These are phyloP conservation scores for Chromobotia macracanthus DNA, from an alignment of 2,797 vertebrate species.

Conservation along the genomic window DNA sequence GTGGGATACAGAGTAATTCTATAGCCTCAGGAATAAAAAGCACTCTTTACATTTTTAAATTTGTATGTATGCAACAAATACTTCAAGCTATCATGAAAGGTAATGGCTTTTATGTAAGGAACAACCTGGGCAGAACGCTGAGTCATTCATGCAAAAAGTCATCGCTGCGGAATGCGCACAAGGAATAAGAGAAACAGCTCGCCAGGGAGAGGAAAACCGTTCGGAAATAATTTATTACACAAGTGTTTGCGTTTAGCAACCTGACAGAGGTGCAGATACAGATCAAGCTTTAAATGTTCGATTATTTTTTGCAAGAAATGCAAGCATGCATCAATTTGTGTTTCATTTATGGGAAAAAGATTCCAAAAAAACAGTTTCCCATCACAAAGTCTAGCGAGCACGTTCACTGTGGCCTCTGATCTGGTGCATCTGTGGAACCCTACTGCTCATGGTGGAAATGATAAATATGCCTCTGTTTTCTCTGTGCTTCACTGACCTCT, in stretches of 20 bases:
- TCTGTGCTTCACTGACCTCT: conserved; percentile 80
- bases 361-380: not conserved
- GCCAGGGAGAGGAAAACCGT: conserved; percentile 50
- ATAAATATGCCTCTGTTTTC: conserved; percentile 45
- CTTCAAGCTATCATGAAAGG: not conserved
- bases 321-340: not conserved
- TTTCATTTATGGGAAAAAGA: not conserved
- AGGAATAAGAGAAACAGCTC: conserved; percentile 51
- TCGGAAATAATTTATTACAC: conserved; percentile 47
- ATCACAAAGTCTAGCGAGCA: not conserved
- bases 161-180: conserved; percentile 53
- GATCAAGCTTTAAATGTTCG: conserved; percentile 21
- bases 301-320: not conserved
- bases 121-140: conserved; percentile 51
- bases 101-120: conserved; percentile 37
- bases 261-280: conserved; percentile 44
- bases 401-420: not conserved
- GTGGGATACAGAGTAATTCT: not conserved
- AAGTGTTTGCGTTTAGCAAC: conserved; percentile 43
- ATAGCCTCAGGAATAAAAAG: not conserved
- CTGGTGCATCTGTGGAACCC: conserved; percentile 36
- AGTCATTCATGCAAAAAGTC: conserved; percentile 58
- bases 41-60: not conserved
- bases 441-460: conserved; percentile 35
- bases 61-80: not conserved